A percentile compares a stretch with the other conserved stretches of the same genome.
phyloP scores from a whole-genome alignment of 2,888 invertebrate species.

The Macaria notata region DNA sequence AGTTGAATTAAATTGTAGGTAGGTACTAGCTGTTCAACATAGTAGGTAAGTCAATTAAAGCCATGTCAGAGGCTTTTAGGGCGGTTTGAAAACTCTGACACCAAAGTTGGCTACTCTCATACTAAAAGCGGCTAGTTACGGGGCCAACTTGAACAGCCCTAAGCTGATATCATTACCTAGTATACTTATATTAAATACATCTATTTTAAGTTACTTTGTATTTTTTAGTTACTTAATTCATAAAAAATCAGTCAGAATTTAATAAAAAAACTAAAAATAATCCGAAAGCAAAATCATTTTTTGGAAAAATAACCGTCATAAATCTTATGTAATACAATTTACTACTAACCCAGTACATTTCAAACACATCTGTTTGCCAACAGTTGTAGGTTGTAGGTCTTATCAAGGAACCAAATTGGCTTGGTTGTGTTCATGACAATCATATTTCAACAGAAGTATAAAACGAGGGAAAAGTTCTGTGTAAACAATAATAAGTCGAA shows the following conservation, averaged over 20 bases:
- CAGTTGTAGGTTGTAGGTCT: too few relatives aligned
- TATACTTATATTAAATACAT: too few relatives aligned
- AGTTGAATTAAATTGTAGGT: background rate
- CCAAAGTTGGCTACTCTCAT: background rate
- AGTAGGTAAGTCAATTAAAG: background rate
- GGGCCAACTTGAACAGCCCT: too few relatives aligned
- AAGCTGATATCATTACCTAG: too few relatives aligned
- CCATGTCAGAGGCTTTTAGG: background rate
- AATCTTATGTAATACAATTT: background rate
- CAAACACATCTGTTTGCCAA: background rate
- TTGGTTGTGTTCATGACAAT: constrained; percentile 14
- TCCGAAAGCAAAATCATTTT: background rate
- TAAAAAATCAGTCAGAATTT: background rate
- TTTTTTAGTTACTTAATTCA: background rate
- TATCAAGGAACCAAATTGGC: constrained; percentile 9
- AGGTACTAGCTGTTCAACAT: background rate
- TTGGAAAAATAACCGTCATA: background rate
- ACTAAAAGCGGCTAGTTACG: too few relatives aligned
- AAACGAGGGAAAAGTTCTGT: constrained; percentile 13
- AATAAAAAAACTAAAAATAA: background rate
- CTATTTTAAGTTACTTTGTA: background rate
- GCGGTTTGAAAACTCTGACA: background rate
- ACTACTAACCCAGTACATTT: background rate
- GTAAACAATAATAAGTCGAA: background rate
- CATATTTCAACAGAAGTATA: constrained; percentile 8